phyloP scores from a whole-genome alignment of 2,113 vertebrate genomes.

The Oryzias woworae region DNA sequence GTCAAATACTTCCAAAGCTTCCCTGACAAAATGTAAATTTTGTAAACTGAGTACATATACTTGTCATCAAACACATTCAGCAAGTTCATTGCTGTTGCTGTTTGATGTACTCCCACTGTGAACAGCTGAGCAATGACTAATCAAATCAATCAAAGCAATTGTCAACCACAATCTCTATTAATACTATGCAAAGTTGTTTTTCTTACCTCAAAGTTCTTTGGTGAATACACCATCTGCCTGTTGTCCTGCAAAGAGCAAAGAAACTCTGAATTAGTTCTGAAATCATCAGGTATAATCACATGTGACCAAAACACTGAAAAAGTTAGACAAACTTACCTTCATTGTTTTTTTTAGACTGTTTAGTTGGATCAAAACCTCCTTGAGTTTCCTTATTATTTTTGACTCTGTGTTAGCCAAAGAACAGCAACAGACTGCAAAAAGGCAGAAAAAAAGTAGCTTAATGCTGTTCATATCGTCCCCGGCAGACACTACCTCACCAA shows the following conservation, averaged over 20 bases:
- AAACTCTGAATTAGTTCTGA: not conserved
- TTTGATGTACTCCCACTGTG: slow-evolving; percentile 50
- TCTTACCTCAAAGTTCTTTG: slow-evolving; percentile 50
- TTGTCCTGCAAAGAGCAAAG: slow-evolving; percentile 34
- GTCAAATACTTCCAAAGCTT: not conserved
- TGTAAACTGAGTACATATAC: not conserved
- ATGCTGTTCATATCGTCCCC: slow-evolving; percentile 69
- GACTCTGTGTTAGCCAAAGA: not conserved
- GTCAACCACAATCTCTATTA: not conserved
- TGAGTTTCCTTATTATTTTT: not conserved
- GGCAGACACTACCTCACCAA: slow-evolving; percentile 41
- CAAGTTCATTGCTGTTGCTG: slow-evolving; percentile 11
- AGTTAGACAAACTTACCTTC: slow-evolving; percentile 38
- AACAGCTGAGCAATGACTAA: slow-evolving; percentile 9
- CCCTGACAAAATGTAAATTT: not conserved
- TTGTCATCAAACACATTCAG: not conserved
- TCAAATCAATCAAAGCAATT: slow-evolving; percentile 51
- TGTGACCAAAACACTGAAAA: not conserved
- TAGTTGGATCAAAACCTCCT: slow-evolving; percentile 32
- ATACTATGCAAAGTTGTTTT: slow-evolving; percentile 2
- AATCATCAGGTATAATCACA: not conserved
- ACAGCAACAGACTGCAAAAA: slow-evolving; percentile 56
- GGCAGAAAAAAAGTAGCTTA: slow-evolving; percentile 56
- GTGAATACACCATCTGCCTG: slow-evolving; percentile 20
- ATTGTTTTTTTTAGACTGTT: rapidly evolving